A percentile compares a stretch with the other conserved stretches of the same genome.
These are phyloP conservation scores for Beaufortia kweichowensis DNA, from an alignment of 2,113 vertebrate genomes.

Conservation along the genomic window DNA sequence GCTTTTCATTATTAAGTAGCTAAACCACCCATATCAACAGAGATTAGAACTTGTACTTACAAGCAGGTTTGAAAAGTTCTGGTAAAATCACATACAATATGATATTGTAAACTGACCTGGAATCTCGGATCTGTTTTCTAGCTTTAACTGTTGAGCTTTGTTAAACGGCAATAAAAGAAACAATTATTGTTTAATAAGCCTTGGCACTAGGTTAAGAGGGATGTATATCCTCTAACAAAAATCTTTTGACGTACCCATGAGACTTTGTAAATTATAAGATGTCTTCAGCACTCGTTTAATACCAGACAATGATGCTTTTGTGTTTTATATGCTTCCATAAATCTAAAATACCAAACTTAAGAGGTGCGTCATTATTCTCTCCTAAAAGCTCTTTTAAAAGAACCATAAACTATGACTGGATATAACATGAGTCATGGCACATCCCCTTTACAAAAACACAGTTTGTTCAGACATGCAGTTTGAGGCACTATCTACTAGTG, in stretches of 20 bases:
- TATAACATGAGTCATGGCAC: slow-evolving; percentile 41
- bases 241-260: background rate
- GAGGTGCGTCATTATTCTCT: background rate
- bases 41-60: background rate
- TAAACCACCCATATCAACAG: background rate
- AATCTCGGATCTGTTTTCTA: background rate
- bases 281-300: background rate
- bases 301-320: background rate
- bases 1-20: background rate
- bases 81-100: background rate
- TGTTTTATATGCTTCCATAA: background rate
- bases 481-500: background rate
- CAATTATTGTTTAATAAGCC: background rate
- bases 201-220: background rate
- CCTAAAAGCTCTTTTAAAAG: slow-evolving; percentile 22
- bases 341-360: background rate
- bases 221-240: background rate
- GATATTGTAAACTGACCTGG: background rate
- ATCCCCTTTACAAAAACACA: slow-evolving; percentile 29
- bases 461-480: slow-evolving; percentile 22
- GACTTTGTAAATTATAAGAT: background rate
- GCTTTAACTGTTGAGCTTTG: background rate
- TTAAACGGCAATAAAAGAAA: background rate
- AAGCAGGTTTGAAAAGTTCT: background rate
- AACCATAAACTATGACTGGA: slow-evolving; percentile 25